These are phyloP conservation scores for Gavia stellata DNA, from an alignment of 2,113 vertebrate species.

Conservation along the genomic window DNA sequence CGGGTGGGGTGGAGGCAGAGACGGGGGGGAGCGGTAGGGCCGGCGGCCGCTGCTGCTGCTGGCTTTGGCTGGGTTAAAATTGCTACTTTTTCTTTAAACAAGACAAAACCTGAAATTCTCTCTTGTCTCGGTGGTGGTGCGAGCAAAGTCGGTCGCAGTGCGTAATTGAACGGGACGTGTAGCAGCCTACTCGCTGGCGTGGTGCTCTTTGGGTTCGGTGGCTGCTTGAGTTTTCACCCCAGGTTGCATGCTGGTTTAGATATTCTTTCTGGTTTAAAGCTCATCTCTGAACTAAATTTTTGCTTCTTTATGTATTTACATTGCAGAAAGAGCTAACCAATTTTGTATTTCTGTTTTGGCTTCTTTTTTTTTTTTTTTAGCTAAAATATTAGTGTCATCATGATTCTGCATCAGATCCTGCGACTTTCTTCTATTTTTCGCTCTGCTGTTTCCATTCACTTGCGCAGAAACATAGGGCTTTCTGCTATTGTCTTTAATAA, in stretches of 20 bases:
- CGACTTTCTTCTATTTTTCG: conserved; percentile 77
- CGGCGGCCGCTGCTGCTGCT: neutral
- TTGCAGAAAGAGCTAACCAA: neutral
- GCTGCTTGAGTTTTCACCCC: neutral
- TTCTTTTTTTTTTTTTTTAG: neutral
- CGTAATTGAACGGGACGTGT: fast-evolving
- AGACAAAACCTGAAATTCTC: fast-evolving
- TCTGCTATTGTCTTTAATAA: conserved; percentile 85
- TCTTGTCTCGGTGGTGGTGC: fast-evolving
- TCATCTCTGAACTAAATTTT: fast-evolving
- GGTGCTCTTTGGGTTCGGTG: fast-evolving
- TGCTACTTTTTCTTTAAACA: neutral
- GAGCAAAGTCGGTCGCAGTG: neutral
- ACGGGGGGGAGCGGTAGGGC: too few relatives aligned
- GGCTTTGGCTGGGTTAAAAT: neutral
- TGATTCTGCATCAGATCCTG: conserved; percentile 82
- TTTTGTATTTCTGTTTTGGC: neutral
- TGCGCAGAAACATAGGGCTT: conserved; percentile 88
- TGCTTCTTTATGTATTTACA: fast-evolving
- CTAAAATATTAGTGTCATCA: conserved; percentile 54
- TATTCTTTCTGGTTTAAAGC: too few relatives aligned
- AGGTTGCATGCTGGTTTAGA: fast-evolving
- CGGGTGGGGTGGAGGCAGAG: neutral
- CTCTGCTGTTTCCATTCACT: conserved; percentile 67
- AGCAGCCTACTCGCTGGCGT: fast-evolving